Conservation (phyloP, 2,888 invertebrate genomes). For the Minunthozetes semirufus region DNA sequence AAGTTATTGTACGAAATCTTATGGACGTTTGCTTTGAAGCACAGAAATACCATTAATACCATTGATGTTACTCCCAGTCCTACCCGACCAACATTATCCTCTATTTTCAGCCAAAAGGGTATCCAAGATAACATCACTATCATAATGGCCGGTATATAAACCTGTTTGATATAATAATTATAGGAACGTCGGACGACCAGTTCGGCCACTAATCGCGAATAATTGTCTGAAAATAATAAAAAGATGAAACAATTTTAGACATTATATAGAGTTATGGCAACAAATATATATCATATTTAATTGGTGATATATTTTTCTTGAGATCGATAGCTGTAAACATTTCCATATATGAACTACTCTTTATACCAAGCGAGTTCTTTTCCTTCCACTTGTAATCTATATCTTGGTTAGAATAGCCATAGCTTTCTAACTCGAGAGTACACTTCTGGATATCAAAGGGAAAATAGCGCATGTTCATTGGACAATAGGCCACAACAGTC, state of each 20-base stretch:
- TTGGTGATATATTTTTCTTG: no score
- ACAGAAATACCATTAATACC: slow-evolving; percentile 54
- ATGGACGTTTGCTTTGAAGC: slow-evolving; percentile 49
- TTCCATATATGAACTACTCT: no score
- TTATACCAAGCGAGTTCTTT: no score
- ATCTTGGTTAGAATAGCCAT: no score
- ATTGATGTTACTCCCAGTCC: slow-evolving; percentile 45
- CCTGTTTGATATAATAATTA: slow-evolving; percentile 50
- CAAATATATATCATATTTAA: no score
- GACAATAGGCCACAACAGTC: no score
- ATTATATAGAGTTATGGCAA: no score
- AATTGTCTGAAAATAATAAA: slow-evolving; percentile 54
- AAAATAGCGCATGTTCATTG: no score
- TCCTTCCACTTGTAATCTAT: no score
- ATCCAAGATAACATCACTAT: slow-evolving; percentile 45
- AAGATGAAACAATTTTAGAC: background rate
- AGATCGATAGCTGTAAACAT: no score
- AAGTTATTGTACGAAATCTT: slow-evolving; percentile 49
- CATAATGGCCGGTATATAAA: slow-evolving; percentile 47
- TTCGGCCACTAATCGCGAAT: slow-evolving; percentile 46
- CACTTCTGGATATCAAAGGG: no score
- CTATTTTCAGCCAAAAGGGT: slow-evolving; percentile 44
- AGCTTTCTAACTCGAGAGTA: no score
- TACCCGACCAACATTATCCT: slow-evolving; percentile 44
- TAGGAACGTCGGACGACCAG: slow-evolving; percentile 47